Evolutionary conservation across 2,113 vertebrate species (phyloP).

Genomic region (Colaptes auratus): DNA sequence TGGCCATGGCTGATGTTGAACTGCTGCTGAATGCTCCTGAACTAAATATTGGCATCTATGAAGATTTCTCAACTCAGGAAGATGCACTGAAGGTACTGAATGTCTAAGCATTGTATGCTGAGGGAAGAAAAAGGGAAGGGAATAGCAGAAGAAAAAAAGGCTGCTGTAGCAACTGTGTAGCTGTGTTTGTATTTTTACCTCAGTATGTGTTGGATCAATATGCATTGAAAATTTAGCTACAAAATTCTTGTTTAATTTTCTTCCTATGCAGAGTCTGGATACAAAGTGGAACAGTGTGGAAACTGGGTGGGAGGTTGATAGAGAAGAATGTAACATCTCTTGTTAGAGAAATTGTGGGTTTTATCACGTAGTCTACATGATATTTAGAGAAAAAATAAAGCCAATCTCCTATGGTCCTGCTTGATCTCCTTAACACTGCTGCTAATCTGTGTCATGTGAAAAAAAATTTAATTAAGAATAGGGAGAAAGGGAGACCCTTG

Average conservation of each 20-base stretch:
- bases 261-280: background rate
- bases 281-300: background rate
- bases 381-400: background rate
- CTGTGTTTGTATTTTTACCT: background rate
- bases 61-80: slow-evolving; percentile 91
- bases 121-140: background rate
- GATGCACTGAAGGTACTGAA: slow-evolving; percentile 86
- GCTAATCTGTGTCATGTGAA: background rate
- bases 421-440: background rate
- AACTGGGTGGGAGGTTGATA: background rate
- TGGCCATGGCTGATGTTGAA: slow-evolving; percentile 89
- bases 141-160: background rate
- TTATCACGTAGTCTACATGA: background rate
- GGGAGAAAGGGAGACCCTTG: background rate
- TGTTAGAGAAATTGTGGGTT: background rate
- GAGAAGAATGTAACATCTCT: background rate
- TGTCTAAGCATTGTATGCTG: background rate
- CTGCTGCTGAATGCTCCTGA: slow-evolving; percentile 89
- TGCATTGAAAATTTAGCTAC: background rate
- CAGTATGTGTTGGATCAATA: background rate
- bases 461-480: background rate
- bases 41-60: slow-evolving; percentile 84
- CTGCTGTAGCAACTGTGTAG: background rate
- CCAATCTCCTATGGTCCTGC: background rate
- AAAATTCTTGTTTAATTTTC: background rate